Percentiles rank a stretch among this genome's conserved stretches.
Conservation (phyloP, 1,140 invertebrate genomes). For the Philopotamus ludificatus region DNA sequence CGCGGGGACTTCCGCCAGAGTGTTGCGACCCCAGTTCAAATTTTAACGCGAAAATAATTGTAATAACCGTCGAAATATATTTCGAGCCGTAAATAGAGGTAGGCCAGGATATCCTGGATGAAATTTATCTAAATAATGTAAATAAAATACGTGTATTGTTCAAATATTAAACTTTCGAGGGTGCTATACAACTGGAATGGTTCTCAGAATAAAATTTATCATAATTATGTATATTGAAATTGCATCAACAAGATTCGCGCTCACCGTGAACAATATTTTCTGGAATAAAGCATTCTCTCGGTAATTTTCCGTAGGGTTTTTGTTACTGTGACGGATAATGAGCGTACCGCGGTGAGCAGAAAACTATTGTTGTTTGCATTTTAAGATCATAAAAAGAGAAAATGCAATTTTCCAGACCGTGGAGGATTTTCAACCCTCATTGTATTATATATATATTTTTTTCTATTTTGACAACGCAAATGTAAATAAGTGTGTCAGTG, state of each 20-base stretch:
- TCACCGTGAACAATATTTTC: background rate
- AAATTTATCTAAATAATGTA: no score
- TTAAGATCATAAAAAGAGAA: constrained; percentile 12
- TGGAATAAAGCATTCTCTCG: constrained; percentile 15
- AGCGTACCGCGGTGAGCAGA: constrained; percentile 8
- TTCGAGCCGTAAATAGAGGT: background rate
- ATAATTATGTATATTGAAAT: no score
- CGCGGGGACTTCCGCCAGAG: background rate
- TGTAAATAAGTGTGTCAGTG: no score
- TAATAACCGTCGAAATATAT: background rate
- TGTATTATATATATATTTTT: no score
- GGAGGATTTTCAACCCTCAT: background rate
- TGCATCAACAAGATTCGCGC: no score
- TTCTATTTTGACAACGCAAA: no score
- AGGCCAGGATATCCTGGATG: no score
- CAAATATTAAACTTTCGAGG: no score
- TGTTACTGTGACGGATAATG: constrained; percentile 22
- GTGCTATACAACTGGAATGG: no score
- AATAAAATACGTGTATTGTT: no score
- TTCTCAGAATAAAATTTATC: no score
- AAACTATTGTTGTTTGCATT: constrained; percentile 23
- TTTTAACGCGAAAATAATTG: constrained; percentile 7
- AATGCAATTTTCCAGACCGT: constrained; percentile 18
- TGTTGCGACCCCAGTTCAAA: background rate
- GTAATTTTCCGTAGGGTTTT: constrained; percentile 31